Base-by-base conservation (phyloP, 2,797 vertebrate genomes). In the Tolypeutes matacus region DNA sequence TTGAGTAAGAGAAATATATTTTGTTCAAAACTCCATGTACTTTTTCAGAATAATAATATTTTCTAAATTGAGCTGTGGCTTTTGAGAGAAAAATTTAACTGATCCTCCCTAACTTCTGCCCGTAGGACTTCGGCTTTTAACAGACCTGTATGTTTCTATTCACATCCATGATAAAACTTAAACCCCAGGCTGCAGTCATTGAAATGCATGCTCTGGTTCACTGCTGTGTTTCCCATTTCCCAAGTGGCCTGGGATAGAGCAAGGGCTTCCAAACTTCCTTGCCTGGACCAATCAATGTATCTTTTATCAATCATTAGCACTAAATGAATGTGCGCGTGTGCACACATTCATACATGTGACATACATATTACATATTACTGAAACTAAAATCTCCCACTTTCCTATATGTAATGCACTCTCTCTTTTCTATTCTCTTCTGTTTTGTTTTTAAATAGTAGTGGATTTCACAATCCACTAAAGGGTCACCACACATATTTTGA, bases 271-370 rank as follows among this genome's bases (percentile, higher is more conserved):
- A n/a, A 8, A 51, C 4, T 46, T 20, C 42, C 27, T 51, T 13
- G 25, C 20, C 13, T 3, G 21, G 5, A 42, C 6, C 6, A 14
- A 18, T 20, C 25, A 42, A 46, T 49, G 1, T 10, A 51, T 39
- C 8, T 73, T 27, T 29, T 18, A 49, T 25, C 42, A 58, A 21
- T 29, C 29, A 31, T 4, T 77, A 46, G 53, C 29, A 81, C 18
- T 6, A 42, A 53, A 42, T 10, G 11, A 39, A 4, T 4, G 1
- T 36, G 9, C 4, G 34, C 1, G 23, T 0, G 1, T 14, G 4
- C 36, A 56, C 49, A 31, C 1, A 3, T 5, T 17, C 1, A 15
- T 10, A 36, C 25, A 78, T 0, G 1, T 29, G 27, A 27, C 2
- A n/a, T 0, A n/a, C 29, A n/a, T n/a, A n/a, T 65, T 51, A 42